A percentile compares a stretch with the other conserved stretches of the same genome.
phyloP scores from a whole-genome alignment of 2,113 vertebrate genomes.

The Bubo blakistoni region DNA sequence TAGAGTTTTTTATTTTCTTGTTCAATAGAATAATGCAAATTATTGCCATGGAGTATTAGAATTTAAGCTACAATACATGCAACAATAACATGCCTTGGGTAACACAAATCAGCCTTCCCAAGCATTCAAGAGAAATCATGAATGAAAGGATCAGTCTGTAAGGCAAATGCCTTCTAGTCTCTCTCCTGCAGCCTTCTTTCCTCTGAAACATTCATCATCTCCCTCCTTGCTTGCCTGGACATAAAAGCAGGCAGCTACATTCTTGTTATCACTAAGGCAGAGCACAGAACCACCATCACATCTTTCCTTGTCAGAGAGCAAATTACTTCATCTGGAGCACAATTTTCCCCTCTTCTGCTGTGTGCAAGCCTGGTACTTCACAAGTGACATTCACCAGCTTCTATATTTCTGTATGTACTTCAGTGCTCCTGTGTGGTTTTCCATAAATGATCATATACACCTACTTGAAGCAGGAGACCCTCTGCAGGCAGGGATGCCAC shows the following conservation, averaged over 20 bases:
- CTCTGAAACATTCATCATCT: background rate
- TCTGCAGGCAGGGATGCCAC: background rate
- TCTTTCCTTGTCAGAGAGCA: background rate
- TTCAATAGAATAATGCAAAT: background rate
- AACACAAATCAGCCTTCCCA: background rate
- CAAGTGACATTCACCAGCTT: fast-evolving
- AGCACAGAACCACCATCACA: background rate
- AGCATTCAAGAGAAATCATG: background rate
- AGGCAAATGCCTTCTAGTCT: background rate
- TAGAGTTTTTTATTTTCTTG: background rate
- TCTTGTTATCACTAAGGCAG: background rate
- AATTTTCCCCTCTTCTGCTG: background rate
- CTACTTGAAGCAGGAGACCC: background rate
- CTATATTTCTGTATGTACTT: fast-evolving
- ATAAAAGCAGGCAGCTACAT: background rate
- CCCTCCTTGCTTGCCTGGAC: background rate
- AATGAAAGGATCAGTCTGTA: background rate
- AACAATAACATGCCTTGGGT: background rate
- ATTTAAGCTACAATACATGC: background rate
- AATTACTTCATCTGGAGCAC: background rate
- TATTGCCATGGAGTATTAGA: background rate
- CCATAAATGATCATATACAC: background rate
- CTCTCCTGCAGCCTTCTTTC: background rate
- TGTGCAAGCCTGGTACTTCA: background rate
- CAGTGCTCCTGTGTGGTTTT: background rate